Conservation (phyloP, 2,113 vertebrate species). For the Suncus etruscus region DNA sequence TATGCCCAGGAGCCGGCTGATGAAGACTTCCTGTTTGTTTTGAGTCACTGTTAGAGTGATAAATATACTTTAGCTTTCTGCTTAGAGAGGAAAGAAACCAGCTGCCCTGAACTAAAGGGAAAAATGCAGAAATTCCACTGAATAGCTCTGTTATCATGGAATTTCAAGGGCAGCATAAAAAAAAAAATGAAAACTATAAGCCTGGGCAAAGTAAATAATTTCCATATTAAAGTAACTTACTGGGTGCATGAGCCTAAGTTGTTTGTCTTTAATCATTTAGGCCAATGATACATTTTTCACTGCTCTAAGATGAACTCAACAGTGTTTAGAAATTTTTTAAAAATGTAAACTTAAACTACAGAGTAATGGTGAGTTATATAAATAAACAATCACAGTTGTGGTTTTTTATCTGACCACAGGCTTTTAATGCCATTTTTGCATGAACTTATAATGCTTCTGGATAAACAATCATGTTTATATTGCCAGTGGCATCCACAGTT, state of each 20-base stretch:
- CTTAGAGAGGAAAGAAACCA: constrained; percentile 91
- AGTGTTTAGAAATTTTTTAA: constrained; percentile 84
- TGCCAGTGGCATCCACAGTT: constrained; percentile 79
- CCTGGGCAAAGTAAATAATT: constrained; percentile 75
- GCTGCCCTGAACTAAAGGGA: constrained; percentile 89
- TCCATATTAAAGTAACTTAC: constrained; percentile 77
- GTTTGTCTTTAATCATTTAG: constrained; percentile 80
- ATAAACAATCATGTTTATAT: constrained; percentile 89
- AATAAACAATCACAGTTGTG: constrained; percentile 91
- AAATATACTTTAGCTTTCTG: constrained; percentile 91
- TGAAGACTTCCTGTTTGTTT: constrained; percentile 95
- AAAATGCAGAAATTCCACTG: constrained; percentile 89
- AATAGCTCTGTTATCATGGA: constrained; percentile 87
- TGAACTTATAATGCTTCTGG: constrained; percentile 91
- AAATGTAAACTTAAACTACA: constrained; percentile 83
- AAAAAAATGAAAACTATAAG: constrained; percentile 73
- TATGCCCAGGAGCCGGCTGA: constrained; percentile 91
- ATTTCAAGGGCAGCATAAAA: constrained; percentile 85
- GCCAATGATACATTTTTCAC: constrained; percentile 66
- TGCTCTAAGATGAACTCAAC: constrained; percentile 79
- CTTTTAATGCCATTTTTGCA: constrained; percentile 89
- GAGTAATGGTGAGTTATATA: constrained; percentile 88
- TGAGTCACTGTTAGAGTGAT: constrained; percentile 94
- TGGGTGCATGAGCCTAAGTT: not conserved
- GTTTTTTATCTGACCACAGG: constrained; percentile 90